Evolutionary conservation across 2,113 vertebrate species (phyloP), one percentile per base, ranked within the genome.

Genomic region (Vanacampus margaritifer): DNA sequence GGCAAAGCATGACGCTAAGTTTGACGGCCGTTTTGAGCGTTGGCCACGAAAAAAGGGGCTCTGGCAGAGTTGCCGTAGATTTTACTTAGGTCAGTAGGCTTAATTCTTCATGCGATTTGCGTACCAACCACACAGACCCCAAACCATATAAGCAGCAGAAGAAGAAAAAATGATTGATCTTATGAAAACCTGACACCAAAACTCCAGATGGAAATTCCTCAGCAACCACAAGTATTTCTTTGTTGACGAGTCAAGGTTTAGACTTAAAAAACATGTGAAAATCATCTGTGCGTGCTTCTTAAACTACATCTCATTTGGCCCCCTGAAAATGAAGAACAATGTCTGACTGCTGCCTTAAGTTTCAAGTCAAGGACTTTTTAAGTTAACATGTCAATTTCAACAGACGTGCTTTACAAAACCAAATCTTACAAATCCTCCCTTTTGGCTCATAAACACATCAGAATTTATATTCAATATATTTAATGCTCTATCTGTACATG

Each of bases 401-500:
- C 37, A 19, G 51, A 64, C 3, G 8, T 32, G 24, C 12, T 56
- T 50, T 13, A n/a, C 48, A n/a, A 50, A n/a, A 50, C 21, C 8
- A 50, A 50, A 50, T 50, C 51, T 8, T 12, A 26, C 13, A n/a
- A 7, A 50, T 50, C 5, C 5, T 41, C 10, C n/a, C 23, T 56
- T 56, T 56, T 28, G 13, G 26, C 48, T n/a, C 24, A 6, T 2
- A 54, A 28, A 54, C 23, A 4, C 3, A 56, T 23, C 5, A 48
- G 50, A 7, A 53, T 21, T 0, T 12, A 24, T 69, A 65, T 68
- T 28, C 7, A 9, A 6, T 32, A 32, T 32, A 32, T 21, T 51
- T 71, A 46, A 56, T 64, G 37, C 26, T 64, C 57, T 71, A 53
- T 68, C 68, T 63, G 43, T 13, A 32, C 28, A 32, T 28, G 24